A percentile compares a stretch with the other conserved stretches of the same genome.
Evolutionary conservation across 1,140 invertebrate genomes (phyloP).

Genomic region (Drosophila pectinifera): DNA sequence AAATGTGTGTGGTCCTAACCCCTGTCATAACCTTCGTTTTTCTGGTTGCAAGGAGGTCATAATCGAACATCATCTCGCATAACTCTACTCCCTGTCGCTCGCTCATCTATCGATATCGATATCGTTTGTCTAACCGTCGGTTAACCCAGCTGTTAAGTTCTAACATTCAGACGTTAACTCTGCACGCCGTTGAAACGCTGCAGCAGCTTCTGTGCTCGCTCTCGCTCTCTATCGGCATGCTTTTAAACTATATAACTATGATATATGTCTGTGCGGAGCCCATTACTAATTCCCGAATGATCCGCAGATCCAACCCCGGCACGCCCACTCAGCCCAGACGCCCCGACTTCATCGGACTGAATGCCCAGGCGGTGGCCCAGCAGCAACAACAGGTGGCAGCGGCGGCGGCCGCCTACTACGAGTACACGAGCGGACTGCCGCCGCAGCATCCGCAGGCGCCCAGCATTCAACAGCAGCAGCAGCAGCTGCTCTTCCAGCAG

Average conservation of each 20-base stretch:
- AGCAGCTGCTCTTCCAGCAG: constrained; percentile 70
- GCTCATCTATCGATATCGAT: constrained; percentile 24
- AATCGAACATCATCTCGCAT: neutral
- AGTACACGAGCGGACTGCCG: constrained; percentile 83
- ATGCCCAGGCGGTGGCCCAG: constrained; percentile 61
- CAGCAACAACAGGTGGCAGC: constrained; percentile 81
- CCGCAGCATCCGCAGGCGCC: constrained; percentile 79
- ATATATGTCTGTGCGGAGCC: neutral
- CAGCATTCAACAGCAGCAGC: constrained; percentile 79
- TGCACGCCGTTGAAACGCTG: neutral
- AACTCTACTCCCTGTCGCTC: constrained; percentile 2
- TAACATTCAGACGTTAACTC: constrained; percentile 13
- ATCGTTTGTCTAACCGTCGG: constrained; percentile 23
- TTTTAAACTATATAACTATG: neutral
- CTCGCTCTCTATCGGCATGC: constrained; percentile 21
- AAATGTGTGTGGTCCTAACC: constrained; percentile 9
- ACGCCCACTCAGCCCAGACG: constrained; percentile 94
- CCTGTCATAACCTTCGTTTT: neutral
- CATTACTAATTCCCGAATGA: constrained; percentile 37
- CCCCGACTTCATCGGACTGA: constrained; percentile 93
- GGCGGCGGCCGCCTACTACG: constrained; percentile 86
- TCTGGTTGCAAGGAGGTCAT: constrained; percentile 13
- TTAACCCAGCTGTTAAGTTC: constrained; percentile 22
- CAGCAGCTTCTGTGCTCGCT: constrained; percentile 18
- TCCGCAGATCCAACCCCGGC: constrained; percentile 92